phyloP scores from a whole-genome alignment of 2,113 vertebrate genomes.

The Cyanoramphus novaezelandiae region DNA sequence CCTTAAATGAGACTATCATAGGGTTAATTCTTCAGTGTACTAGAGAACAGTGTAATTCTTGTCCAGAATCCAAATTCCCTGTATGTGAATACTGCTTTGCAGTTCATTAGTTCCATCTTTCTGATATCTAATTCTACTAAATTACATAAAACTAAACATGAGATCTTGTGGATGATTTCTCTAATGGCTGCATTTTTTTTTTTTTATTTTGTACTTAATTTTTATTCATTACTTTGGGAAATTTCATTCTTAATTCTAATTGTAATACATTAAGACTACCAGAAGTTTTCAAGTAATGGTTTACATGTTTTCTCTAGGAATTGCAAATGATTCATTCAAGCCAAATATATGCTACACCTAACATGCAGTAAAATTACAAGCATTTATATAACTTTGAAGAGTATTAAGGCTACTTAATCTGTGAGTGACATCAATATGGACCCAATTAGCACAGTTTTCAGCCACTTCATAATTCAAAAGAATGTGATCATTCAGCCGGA shows the following conservation, averaged over 20 bases:
- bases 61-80: background rate
- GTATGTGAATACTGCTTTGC: background rate
- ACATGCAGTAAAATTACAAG: slow-evolving; percentile 27
- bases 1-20: background rate
- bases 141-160: background rate
- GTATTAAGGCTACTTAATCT: slow-evolving; percentile 69
- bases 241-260: background rate
- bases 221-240: background rate
- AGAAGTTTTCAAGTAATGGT: background rate
- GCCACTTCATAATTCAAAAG: slow-evolving; percentile 79
- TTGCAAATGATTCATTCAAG: background rate
- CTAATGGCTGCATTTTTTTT: rapidly evolving
- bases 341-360: background rate
- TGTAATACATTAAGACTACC: background rate
- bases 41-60: background rate
- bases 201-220: background rate
- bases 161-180: background rate
- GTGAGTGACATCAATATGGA: slow-evolving; percentile 69
- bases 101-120: background rate
- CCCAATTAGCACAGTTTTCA: slow-evolving; percentile 79
- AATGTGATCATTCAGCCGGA: slow-evolving; percentile 78
- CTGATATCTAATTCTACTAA: background rate
- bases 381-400: slow-evolving; percentile 56
- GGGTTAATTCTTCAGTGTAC: background rate
- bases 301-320: background rate